Base-by-base conservation (phyloP, 30 jellyfish, hydroid and myxozoan genomes). In the Catostylus mosaicus region DNA sequence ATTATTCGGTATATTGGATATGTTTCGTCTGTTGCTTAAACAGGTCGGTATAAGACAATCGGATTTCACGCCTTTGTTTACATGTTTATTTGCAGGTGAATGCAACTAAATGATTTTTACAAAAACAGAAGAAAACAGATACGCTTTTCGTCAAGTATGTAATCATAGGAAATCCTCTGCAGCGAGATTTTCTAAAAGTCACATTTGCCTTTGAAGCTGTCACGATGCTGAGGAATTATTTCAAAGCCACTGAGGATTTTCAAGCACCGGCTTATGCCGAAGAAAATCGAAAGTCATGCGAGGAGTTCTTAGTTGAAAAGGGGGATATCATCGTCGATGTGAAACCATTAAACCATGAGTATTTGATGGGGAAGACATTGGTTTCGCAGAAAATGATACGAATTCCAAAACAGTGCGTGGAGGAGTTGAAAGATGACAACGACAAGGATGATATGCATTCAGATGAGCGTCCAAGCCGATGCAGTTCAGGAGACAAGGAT, bases 271-370 rank as follows among this genome's bases (percentile, higher is more conserved):
- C 27, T 36, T 16, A n/a, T 67, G 70, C 40, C 32, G 76, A 40
- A 19, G 90, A 34, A 67, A 56, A 80, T 52, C 29, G 16, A 26
- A 63, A 60, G 35, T 36, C 94, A 24, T 78, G 35, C 60, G 91
- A 83, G 43, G 20, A 11, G 20, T 33, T 90, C 23, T 37, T 86
- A 31, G 90, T 77, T 18, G 96, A 84, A 73, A 90, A 85, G 79
- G 97, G 97, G 37, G 97, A 90, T 71, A 90, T 90, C 63, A 59
- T 90, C 7, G 86, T 85, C 14, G 97, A 84, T 74, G 94, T 88
- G 26, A 76, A 78, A 78, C 48, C 75, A 7, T 31, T 71, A 43
- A 91, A 78, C 43, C 71, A 61, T 33, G 73, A 84, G 19, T 84
- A 67, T 78, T 46, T 85, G 33, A 69, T 77, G 22, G 97, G 96